Base-by-base conservation (phyloP, 2,797 vertebrate genomes). In the Sebastes goodei region DNA sequence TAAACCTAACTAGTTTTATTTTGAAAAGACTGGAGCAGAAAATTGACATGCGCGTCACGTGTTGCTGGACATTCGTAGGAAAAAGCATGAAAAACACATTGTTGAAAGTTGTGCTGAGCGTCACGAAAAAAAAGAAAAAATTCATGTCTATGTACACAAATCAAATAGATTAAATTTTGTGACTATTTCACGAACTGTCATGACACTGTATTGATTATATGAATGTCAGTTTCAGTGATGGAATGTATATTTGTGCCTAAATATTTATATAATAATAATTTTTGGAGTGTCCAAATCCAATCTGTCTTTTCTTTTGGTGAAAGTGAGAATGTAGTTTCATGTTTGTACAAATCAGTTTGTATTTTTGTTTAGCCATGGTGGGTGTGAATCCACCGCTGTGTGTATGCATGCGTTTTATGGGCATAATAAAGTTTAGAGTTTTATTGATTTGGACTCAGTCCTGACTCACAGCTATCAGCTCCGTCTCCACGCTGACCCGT, bases 381-480 rank as follows among this genome's bases (percentile, higher is more conserved):
- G 52, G 53, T 67, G 10, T 77, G 42, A 82, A 82, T 60, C 73
- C 62, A 71, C 65, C 56, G 21, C 6, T 59, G 25, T 85, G 77
- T 82, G 69, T 82, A 64, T 8, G 46, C 73, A 57, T 70, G 62
- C 33, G 3, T 82, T 91, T 92, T 89, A 90, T 87, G 42, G 71
- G 23, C 1, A 20, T 74, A 88, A 85, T 91, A 87, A 84, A 89
- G 73, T 88, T 86, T 57, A 84, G 68, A 55, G 74, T 71, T 78
- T 57, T 76, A 90, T 93, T 87, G 88, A 93, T 92, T 77, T 79
- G 72, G 78, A 86, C 76, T 84, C 42, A 21, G 71, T 76, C 72
- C 81, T 82, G 85, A 88, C 86, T 89, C 69, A 15, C 82, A 66
- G 84, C 71, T 74, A 83, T 88, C 86, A 76, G 85, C 86, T 79